Evolutionary conservation across 1,140 invertebrate genomes (phyloP), one percentile per base, ranked within the genome.

Genomic region (Heliothis subflexa): DNA sequence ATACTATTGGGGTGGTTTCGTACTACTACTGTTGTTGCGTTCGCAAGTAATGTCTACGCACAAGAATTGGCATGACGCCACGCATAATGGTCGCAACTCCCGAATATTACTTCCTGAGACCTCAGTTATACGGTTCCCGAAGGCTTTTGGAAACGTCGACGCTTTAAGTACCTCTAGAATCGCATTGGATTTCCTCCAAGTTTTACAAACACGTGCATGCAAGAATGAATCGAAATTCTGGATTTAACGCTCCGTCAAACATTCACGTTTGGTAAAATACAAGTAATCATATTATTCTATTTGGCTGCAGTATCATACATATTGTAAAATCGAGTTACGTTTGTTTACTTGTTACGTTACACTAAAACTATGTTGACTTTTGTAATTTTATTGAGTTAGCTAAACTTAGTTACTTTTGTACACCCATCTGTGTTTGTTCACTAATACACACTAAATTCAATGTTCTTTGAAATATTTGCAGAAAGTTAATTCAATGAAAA

Each of bases 91-190:
- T 85, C 82, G 78, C 68, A 83, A 82, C 79, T 87, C 78, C 81
- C 74, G 78, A 81, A 85, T 88, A 89, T 88, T 89, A 81, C 83
- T 88, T 89, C 83, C 88, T 76, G 82, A 78, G 78, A 75, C 57
- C 68, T 72, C 75, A 50, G 61, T 61, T 59, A 61, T 79, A 70
- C 59, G 49, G 62, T 16, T 14, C 33, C 62, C 49, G 21, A 54
- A n/a, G 54, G 45, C 68, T 78, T 73, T 86, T 85, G 85, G 84
- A 75, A 59, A 49, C 1, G n/a, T 52, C 64, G 62, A 21, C 28
- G 21, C 16, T 57, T 33, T 40, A 68, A 74, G 74, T 74, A n/a
- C n/a, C n/a, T n/a, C n/a, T n/a, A 54, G 61, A 74, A 59, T 74
- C 71, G 21, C 33, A 55, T 86, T 89, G 87, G 87, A 82, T 59